These are phyloP conservation scores for Imbricaverruca yamaguchii DNA, from an alignment of 2,888 invertebrate species.

Conservation along the genomic window DNA sequence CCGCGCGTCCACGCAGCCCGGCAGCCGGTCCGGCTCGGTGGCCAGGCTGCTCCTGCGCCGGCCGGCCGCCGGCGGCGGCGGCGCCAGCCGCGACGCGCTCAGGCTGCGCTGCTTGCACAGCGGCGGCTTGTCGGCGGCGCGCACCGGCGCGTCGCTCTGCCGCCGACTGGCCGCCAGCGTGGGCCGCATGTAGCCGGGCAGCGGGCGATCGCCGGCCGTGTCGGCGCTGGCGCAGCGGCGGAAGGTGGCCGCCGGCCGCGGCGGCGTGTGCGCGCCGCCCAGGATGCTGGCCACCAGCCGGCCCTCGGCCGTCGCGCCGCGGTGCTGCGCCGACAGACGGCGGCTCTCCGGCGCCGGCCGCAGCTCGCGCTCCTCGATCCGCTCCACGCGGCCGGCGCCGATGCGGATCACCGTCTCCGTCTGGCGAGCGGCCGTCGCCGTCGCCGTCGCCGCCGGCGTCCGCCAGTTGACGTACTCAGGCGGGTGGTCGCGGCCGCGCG, in stretches of 20 bases:
- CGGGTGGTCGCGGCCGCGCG: not conserved
- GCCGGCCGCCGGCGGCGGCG: not conserved
- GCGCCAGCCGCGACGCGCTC: not conserved
- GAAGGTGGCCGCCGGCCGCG: not conserved
- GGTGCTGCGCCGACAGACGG: not conserved
- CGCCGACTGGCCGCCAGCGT: not conserved
- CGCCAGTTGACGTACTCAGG: constrained; percentile 22
- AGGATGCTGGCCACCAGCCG: not conserved
- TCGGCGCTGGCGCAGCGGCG: constrained; percentile 3
- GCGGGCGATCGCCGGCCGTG: not conserved
- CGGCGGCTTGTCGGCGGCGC: not conserved
- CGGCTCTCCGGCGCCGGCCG: not conserved
- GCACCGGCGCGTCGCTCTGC: not conserved
- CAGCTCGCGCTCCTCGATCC: constrained; percentile 12
- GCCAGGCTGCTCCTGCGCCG: not conserved
- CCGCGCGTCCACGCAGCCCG: not conserved
- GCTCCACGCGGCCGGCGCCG: constrained; percentile 3
- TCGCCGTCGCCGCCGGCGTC: not conserved
- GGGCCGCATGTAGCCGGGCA: constrained; percentile 15
- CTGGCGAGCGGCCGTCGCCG: not conserved
- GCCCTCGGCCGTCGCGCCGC: not conserved
- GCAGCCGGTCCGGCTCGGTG: not conserved
- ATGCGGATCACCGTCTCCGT: constrained; percentile 14
- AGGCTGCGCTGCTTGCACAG: constrained; percentile 6
- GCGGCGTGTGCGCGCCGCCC: constrained; percentile 4